Base-by-base conservation (phyloP, 2,797 vertebrate species). In the Sphenodon punctatus region DNA sequence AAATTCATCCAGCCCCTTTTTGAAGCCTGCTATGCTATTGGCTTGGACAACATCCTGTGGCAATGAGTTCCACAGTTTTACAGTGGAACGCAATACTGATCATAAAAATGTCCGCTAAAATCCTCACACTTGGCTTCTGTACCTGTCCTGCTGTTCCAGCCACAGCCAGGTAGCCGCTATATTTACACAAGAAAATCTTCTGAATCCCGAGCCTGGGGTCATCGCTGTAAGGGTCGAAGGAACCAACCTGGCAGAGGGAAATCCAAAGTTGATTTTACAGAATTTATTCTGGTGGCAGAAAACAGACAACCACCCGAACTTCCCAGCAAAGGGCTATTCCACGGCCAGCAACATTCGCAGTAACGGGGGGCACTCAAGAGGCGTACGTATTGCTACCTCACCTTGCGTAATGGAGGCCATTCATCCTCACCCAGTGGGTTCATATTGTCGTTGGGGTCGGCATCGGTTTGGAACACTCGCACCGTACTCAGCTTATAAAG, bases 101-200 rank as follows among this genome's bases (percentile, higher is more conserved):
- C n/a, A n/a, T n/a, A n/a, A n/a, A n/a, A n/a, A n/a, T n/a, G n/a
- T n/a, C 6, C 25, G 14, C 15, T 10, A 58, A 61, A 64, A 55
- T 10, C 34, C 38, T 61, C 2, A 7, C 71, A 76, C 60, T 27
- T n/a, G 8, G 34, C 70, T 80, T 51, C 64, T 89, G 43, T 95
- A 99, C 99, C 97, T 99, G 99, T 92, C 99, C 99, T n/a, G 99
- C 98, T 0, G 99, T 99, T 84, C 99, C 99, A 7, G 98, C 99
- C 61, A 99, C 97, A 38, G 97, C 97, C 93, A 99, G 94, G 91
- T 98, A 98, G 64, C 98, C 98, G 0, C 98, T 99, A 94, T 99
- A 99, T 96, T 99, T 99, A 94, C 99, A 99, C 60, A 99, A 94
- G 93, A 98, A 98, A 89, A 99, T 99, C 96, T 99, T 99, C 96